Evolutionary conservation across 2,113 vertebrate species (phyloP).

Genomic region (Bufo gargarizans): DNA sequence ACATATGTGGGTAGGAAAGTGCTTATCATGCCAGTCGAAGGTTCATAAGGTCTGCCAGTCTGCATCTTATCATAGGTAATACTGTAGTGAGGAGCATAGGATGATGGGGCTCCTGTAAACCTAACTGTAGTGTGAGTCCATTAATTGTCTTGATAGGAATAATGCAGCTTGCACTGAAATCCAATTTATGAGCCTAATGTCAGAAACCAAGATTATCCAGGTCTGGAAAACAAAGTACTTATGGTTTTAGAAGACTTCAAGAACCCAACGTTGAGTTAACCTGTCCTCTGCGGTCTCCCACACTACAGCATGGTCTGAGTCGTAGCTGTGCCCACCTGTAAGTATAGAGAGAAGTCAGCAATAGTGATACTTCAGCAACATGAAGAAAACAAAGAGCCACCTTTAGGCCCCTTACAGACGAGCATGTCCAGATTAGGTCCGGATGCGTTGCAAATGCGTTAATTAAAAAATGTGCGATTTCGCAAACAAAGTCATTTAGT

Average conservation of each 20-base stretch:
- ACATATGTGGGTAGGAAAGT: neutral
- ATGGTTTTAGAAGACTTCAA: constrained; percentile 75
- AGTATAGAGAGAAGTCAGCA: neutral
- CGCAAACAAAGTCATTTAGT: no score
- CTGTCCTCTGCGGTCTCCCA: constrained; percentile 76
- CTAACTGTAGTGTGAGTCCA: neutral
- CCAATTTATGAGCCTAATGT: neutral
- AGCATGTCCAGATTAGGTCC: no score
- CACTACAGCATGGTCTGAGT: constrained; percentile 84
- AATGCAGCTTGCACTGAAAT: no score
- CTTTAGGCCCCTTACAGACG: no score
- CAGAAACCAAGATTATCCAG: neutral
- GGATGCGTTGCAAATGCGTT: no score
- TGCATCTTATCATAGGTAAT: neutral
- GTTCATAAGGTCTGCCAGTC: neutral
- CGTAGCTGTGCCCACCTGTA: constrained; percentile 84
- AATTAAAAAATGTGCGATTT: no score
- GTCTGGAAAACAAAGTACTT: neutral
- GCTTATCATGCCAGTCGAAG: neutral
- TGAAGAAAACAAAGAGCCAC: neutral
- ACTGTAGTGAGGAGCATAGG: neutral
- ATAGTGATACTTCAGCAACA: neutral
- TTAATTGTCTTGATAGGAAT: no score
- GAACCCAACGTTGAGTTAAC: constrained; percentile 82
- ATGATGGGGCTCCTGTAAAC: neutral